Percentiles rank a stretch among this genome's conserved stretches.
phyloP scores from a whole-genome alignment of 2,888 invertebrate species.

The Crepidodera aurea region DNA sequence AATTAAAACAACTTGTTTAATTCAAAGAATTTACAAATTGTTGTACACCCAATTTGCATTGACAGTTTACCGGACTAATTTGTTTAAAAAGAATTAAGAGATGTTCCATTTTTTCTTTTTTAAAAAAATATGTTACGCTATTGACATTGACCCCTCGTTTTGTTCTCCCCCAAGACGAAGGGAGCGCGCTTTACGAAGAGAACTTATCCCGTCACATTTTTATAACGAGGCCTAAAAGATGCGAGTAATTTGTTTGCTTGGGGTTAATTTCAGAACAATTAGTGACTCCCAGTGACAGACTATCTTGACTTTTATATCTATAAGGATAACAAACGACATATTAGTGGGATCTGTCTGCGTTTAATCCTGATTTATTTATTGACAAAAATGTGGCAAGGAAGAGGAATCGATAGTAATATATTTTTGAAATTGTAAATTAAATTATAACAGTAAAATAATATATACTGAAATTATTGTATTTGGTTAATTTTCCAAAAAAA shows the following conservation, averaged over 20 bases:
- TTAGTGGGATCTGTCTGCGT: conserved; percentile 21
- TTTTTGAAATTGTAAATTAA: no score
- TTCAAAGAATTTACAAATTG: no score
- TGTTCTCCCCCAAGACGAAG: conserved; percentile 20
- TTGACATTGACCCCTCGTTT: conserved; percentile 22
- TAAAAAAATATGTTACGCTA: neutral
- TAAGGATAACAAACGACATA: conserved; percentile 23
- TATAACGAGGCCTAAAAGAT: conserved; percentile 57
- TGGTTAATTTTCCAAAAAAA: no score
- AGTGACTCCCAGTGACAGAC: conserved; percentile 51
- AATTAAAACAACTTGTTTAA: no score
- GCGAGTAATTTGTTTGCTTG: conserved; percentile 60
- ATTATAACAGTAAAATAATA: no score
- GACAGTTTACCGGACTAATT: no score
- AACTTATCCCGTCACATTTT: conserved; percentile 58
- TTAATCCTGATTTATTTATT: conserved; percentile 16
- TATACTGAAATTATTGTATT: no score
- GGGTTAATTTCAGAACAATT: conserved; percentile 60
- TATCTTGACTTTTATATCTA: conserved; percentile 41
- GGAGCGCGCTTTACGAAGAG: conserved; percentile 35
- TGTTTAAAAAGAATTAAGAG: no score
- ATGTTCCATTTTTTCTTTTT: neutral
- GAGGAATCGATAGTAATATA: no score
- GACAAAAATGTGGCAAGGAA: neutral
- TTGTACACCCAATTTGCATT: no score